Evolutionary conservation across 2,888 invertebrate species (phyloP).

Genomic region (Tupiocoris notatus): DNA sequence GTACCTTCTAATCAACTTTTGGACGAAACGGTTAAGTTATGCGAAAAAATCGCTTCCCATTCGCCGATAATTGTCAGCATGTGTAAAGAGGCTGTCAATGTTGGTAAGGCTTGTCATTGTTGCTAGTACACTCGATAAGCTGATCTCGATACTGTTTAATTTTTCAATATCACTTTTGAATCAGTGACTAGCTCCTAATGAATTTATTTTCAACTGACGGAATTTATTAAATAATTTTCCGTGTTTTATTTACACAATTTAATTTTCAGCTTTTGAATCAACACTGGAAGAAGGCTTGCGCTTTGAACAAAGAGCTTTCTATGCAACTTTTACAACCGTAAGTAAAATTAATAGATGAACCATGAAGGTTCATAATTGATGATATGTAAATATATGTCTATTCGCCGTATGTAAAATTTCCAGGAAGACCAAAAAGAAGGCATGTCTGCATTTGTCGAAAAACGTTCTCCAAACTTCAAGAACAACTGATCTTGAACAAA

Average conservation of each 20-base stretch:
- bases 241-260: too few species aligned
- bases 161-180: too few species aligned
- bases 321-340: conserved; percentile 93
- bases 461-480: conserved; percentile 84
- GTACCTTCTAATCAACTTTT: conserved; percentile 84
- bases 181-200: too few species aligned
- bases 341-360: too few species aligned
- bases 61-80: conserved; percentile 81
- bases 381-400: too few species aligned
- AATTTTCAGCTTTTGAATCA: conserved; percentile 80
- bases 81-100: conserved; percentile 88
- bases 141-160: too few species aligned
- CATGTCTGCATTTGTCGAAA: conserved; percentile 95
- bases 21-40: conserved; percentile 87
- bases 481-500: conserved; percentile 50
- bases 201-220: too few species aligned
- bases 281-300: conserved; percentile 82
- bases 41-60: conserved; percentile 87
- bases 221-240: too few species aligned
- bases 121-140: too few species aligned
- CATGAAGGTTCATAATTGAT: too few species aligned
- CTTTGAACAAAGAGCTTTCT: conserved; percentile 88
- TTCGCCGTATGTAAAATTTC: too few species aligned
- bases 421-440: conserved; percentile 94
- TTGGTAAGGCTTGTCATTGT: conserved; percentile 57